Evolutionary conservation across 2,888 invertebrate genomes (phyloP).

Genomic region (Perdita meconis): DNA sequence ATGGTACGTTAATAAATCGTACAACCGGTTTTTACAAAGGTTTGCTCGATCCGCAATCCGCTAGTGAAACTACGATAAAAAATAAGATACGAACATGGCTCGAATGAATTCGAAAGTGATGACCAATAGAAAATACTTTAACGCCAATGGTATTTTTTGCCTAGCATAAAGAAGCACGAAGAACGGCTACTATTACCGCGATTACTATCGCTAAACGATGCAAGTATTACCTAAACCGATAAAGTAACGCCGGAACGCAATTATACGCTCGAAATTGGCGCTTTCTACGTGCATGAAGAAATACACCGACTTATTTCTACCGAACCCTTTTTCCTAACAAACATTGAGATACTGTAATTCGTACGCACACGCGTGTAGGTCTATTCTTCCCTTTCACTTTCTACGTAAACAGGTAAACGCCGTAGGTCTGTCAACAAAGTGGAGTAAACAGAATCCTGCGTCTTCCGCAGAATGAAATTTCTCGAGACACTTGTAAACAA

Average conservation of each 20-base stretch:
- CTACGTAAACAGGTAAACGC: constrained; percentile 15
- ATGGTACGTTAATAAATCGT: not conserved
- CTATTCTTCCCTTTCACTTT: constrained; percentile 40
- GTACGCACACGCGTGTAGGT: not conserved
- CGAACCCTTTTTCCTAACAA: not conserved
- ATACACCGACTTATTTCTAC: constrained; percentile 9
- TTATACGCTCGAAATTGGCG: not conserved
- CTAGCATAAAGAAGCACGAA: not conserved
- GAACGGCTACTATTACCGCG: constrained; percentile 1
- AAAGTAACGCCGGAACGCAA: constrained; percentile 9
- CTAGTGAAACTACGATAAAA: constrained; percentile 18
- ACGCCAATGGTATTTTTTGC: constrained; percentile 7
- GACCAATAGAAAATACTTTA: not conserved
- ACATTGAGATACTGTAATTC: constrained; percentile 26
- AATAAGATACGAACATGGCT: not conserved
- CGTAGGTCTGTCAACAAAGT: constrained; percentile 6
- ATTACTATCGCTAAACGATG: constrained; percentile 42
- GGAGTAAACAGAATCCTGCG: constrained; percentile 6
- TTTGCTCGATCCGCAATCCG: not conserved
- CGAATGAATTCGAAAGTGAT: constrained; percentile 28
- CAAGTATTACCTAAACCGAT: constrained; percentile 14
- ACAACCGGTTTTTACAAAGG: constrained; percentile 14
- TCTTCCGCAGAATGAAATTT: constrained; percentile 12
- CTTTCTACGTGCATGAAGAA: constrained; percentile 25
- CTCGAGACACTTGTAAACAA: not conserved